Percentiles rank a stretch among this genome's conserved stretches.
phyloP scores from a whole-genome alignment of 2,113 vertebrate species.

The Meleagris gallopavo region DNA sequence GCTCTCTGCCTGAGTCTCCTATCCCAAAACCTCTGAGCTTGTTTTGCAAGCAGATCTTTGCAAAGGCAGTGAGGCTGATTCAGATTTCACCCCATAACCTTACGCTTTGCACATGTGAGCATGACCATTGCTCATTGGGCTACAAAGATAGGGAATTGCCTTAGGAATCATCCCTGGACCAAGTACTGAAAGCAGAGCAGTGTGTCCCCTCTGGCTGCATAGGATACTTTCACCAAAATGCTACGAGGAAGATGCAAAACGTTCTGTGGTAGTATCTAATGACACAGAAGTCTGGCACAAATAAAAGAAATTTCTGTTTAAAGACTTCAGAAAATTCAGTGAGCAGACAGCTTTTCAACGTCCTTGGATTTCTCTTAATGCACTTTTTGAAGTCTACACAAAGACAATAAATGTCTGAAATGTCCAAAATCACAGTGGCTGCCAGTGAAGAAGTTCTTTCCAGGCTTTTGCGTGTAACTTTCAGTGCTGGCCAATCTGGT shows the following conservation, averaged over 20 bases:
- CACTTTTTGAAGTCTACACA: neutral
- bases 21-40: neutral
- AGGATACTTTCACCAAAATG: neutral
- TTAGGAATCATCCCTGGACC: neutral
- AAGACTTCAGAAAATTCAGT: neutral
- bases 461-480: neutral
- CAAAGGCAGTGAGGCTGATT: neutral
- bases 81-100: neutral
- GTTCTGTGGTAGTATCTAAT: neutral
- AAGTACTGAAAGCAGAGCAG: neutral
- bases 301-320: neutral
- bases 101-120: neutral
- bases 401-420: conserved; percentile 15
- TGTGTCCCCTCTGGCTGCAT: neutral
- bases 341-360: neutral
- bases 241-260: neutral
- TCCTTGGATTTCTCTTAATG: neutral
- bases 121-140: fast-evolving
- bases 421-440: neutral
- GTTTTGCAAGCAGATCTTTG: neutral
- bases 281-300: fast-evolving
- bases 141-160: fast-evolving
- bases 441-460: neutral
- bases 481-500: neutral
- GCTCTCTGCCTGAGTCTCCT: neutral